Base-by-base conservation (phyloP, 2,113 vertebrate genomes). In the Colinus virginianus region DNA sequence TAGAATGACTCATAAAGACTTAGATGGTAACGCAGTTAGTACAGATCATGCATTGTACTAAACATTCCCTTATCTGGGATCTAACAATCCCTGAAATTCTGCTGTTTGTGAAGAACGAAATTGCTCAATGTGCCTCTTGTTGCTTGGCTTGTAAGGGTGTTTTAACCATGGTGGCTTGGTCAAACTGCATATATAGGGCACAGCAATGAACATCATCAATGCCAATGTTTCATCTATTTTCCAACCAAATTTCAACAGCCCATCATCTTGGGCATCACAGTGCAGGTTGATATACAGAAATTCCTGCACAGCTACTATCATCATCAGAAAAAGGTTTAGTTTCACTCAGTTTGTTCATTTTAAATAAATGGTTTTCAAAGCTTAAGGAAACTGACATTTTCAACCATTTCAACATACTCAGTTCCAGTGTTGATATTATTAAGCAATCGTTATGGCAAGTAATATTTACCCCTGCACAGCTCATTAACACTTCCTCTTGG, bases 1-100 rank as follows among this genome's bases (percentile, higher is more conserved):
- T 62, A 90, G 49, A 49, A 78, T 92, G 88, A 94, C 84, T 93
- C 88, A 92, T 62, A 95, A 94, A 92, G 80, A 49, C 63, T 81
- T 67, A 32, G 66, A 76, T 55, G 28, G 20, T 63, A 93, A 81
- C 23, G 56, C 61, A 84, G 78, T 66, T 84, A 92, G 93, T 64
- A 92, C 1, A 10, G 90, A 79, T 75, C 34, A 11, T 69, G 78
- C 48, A 34, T 53, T 84, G 67, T 66, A 87, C 78, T 84, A 92
- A 92, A 78, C 76, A 45, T 78, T 96, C 58, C 64, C 45, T 59
- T 61, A 64, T 16, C 66, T 11, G 40, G 66, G 40, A 71, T 71
- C 48, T 71, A 88, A 81, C 67, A 88, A 68, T 34, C 15, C 22
- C 40, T 6, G 7, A 78, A 87, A 90, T 66, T 72, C 45, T 77